A percentile compares a stretch with the other conserved stretches of the same genome.
phyloP scores from a whole-genome alignment of 2,797 vertebrate species.

The Cynodonichthys magdalenae region DNA sequence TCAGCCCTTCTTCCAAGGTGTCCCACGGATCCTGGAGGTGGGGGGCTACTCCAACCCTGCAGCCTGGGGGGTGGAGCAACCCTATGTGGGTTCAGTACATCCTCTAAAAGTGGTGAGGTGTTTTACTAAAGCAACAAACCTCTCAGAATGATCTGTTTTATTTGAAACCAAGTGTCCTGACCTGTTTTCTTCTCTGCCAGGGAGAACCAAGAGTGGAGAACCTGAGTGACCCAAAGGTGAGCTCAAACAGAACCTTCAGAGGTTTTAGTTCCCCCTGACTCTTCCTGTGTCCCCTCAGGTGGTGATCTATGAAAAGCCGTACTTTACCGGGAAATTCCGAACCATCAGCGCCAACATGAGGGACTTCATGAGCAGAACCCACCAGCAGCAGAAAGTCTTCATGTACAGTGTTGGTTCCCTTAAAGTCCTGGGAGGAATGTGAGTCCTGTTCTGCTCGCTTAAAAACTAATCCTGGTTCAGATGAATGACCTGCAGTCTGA shows the following conservation, averaged over 20 bases:
- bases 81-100: conserved; percentile 88
- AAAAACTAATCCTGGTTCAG: background rate
- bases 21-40: conserved; percentile 89
- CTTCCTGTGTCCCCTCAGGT: conserved; percentile 70
- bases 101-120: conserved; percentile 90
- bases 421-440: conserved; percentile 91
- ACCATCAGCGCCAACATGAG: conserved; percentile 83
- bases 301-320: conserved; percentile 85
- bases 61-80: conserved; percentile 88
- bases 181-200: conserved; percentile 66
- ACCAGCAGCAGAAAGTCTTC: conserved; percentile 65
- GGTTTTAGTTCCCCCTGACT: background rate
- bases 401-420: conserved; percentile 86
- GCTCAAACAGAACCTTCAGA: background rate
- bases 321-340: conserved; percentile 86
- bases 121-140: background rate
- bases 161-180: background rate
- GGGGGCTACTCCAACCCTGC: conserved; percentile 87
- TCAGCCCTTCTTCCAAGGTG: conserved; percentile 90
- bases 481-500: background rate
- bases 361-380: conserved; percentile 81
- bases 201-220: conserved; percentile 91
- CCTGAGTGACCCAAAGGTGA: conserved; percentile 87
- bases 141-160: background rate
- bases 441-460: conserved; percentile 55